Evolutionary conservation across 2,888 invertebrate genomes (phyloP).

Genomic region (Dryobotodes eremita): DNA sequence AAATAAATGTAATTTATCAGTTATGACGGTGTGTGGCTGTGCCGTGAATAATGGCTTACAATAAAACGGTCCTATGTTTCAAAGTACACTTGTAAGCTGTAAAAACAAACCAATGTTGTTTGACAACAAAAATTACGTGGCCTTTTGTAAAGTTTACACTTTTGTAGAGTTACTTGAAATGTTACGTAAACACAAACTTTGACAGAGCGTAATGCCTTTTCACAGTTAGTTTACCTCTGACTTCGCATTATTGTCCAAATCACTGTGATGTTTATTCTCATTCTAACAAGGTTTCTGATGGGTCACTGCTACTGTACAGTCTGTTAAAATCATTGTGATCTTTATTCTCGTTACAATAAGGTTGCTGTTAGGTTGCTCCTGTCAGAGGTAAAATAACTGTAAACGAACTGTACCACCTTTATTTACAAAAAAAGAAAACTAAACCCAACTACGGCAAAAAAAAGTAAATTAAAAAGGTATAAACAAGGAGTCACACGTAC

Average conservation of each 20-base stretch:
- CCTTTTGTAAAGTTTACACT: neutral
- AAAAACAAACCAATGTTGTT: neutral
- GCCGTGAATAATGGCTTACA: neutral
- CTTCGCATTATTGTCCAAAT: too few species aligned
- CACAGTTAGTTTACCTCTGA: neutral
- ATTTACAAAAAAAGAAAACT: neutral
- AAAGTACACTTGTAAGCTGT: neutral
- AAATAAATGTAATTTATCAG: too few species aligned
- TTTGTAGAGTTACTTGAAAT: neutral
- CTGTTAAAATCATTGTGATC: too few species aligned
- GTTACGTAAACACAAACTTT: neutral
- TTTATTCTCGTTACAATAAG: too few species aligned
- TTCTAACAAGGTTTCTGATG: too few species aligned
- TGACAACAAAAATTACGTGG: neutral
- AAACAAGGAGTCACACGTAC: neutral
- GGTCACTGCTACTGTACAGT: too few species aligned
- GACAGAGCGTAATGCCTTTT: neutral
- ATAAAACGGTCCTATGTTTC: neutral
- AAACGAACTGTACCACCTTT: neutral
- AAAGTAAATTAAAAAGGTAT: neutral
- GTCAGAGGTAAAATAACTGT: too few species aligned
- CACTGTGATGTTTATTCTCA: too few species aligned
- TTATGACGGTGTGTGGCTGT: neutral
- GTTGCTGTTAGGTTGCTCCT: too few species aligned
- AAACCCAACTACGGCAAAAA: neutral